A percentile compares a stretch with the other conserved stretches of the same genome.
phyloP scores from a whole-genome alignment of 2,113 vertebrate species.

The Narcine bancroftii region DNA sequence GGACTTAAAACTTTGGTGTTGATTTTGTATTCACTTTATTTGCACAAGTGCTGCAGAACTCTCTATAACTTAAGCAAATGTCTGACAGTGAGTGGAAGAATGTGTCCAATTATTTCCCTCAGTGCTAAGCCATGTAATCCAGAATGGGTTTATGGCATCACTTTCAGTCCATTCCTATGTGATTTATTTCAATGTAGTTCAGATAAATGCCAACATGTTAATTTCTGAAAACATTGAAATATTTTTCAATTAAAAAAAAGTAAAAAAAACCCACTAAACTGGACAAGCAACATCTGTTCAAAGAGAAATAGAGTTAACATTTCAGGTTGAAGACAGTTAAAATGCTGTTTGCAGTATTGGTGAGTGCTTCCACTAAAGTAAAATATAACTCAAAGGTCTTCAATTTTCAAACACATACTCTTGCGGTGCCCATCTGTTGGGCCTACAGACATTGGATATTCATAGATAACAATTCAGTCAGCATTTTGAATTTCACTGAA shows the following conservation, averaged over 20 bases:
- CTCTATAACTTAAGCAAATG: neutral
- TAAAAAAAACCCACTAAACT: too few relatives aligned
- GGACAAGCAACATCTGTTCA: too few relatives aligned
- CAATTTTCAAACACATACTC: too few relatives aligned
- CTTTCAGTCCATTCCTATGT: neutral
- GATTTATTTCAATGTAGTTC: neutral
- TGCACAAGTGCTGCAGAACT: neutral
- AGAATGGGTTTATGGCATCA: neutral
- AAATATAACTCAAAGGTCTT: neutral
- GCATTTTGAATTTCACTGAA: neutral
- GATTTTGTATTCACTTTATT: neutral
- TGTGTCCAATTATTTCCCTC: constrained; percentile 4
- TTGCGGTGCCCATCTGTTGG: neutral
- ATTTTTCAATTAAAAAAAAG: neutral
- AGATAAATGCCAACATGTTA: neutral
- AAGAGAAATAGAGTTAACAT: too few relatives aligned
- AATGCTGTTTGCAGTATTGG: neutral
- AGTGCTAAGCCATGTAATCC: neutral
- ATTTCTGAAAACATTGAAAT: neutral
- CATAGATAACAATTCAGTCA: neutral
- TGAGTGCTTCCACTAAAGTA: neutral
- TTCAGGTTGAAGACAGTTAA: too few relatives aligned
- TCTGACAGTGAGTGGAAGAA: neutral
- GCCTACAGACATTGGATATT: neutral
- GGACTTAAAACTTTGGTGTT: neutral